Base-by-base conservation (phyloP, 2,113 vertebrate genomes). In the Clarias batrachus region DNA sequence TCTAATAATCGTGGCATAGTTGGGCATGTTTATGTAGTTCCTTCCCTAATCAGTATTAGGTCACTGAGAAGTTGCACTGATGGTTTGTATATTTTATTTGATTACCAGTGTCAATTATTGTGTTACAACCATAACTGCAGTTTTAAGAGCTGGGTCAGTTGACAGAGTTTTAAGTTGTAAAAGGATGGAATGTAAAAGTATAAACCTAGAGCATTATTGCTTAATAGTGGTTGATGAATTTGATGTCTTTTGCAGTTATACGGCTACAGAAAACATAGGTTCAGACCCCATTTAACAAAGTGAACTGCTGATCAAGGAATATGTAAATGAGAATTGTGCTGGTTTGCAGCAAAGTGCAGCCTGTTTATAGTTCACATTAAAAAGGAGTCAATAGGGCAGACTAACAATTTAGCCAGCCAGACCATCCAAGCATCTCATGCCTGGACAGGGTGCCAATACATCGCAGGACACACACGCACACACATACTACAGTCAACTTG, bases 341-440 rank as follows among this genome's bases (percentile, higher is more conserved):
- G n/a, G 59, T 60, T 33, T 23, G 19, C 78, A 80, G 27, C 17
- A 60, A 23, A 60, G 17, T 60, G 17, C 33, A 37, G 57, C 8
- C 54, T 79, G 17, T 80, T 60, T 80, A 60, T 80, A 60, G 78
- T 60, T 33, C 9, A 60, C 57, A 60, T 80, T 80, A 79, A 79
- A 59, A 8, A 30, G 25, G 4, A 60, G 27, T 1, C 19, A 80
- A 79, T 80, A 33, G 33, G 54, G 56, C 77, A 12, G 17, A 60
- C 7, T 57, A 30, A 17, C 19, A 25, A 23, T 59, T 21, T 80
- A 17, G 71, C n/a, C 76, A 19, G 13, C 48, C 7, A 48, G 48
- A 1, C 5, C n/a, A 78, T 14, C 14, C 25, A 56, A 52, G 73
- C 11, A 7, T 13, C 21, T 13, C 48, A 54, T 33, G 30, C 48